A percentile compares a stretch with the other conserved stretches of the same genome.
Conservation (phyloP, 2,888 invertebrate species). For the Drosophila trichaetosa region DNA sequence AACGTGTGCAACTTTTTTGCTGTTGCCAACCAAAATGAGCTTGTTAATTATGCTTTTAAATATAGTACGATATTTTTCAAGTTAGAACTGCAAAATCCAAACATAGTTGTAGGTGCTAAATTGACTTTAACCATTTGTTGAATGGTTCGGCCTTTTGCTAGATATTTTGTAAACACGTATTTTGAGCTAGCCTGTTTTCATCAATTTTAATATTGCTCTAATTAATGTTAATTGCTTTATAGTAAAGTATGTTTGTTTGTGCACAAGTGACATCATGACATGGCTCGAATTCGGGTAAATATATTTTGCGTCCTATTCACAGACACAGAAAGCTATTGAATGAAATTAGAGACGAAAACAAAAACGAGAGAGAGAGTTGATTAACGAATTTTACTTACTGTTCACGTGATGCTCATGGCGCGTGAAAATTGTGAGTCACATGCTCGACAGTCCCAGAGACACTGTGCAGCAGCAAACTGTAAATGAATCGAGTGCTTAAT, state of each 20-base stretch:
- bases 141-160: slow-evolving; percentile 30
- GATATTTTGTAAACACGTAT: slow-evolving; percentile 9
- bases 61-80: slow-evolving; percentile 42
- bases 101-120: slow-evolving; percentile 47
- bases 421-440: slow-evolving; percentile 40
- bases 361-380: slow-evolving; percentile 36
- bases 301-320: slow-evolving; percentile 28
- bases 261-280: slow-evolving; percentile 47
- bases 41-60: slow-evolving; percentile 64
- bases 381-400: slow-evolving; percentile 10
- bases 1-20: slow-evolving; percentile 28
- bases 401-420: slow-evolving; percentile 70
- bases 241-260: slow-evolving; percentile 11
- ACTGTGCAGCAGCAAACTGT: slow-evolving; percentile 41
- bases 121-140: slow-evolving; percentile 34
- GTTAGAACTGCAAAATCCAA: neutral
- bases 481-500: slow-evolving; percentile 9
- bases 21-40: slow-evolving; percentile 46
- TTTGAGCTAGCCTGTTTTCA: slow-evolving; percentile 16
- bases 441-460: slow-evolving; percentile 31
- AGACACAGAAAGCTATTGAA: slow-evolving; percentile 3
- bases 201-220: slow-evolving; percentile 43
- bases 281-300: slow-evolving; percentile 33
- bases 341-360: slow-evolving; percentile 7
- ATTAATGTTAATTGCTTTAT: slow-evolving; percentile 67